These are phyloP conservation scores for Samia ricini DNA, from an alignment of 1,140 invertebrate genomes.

Conservation along the genomic window DNA sequence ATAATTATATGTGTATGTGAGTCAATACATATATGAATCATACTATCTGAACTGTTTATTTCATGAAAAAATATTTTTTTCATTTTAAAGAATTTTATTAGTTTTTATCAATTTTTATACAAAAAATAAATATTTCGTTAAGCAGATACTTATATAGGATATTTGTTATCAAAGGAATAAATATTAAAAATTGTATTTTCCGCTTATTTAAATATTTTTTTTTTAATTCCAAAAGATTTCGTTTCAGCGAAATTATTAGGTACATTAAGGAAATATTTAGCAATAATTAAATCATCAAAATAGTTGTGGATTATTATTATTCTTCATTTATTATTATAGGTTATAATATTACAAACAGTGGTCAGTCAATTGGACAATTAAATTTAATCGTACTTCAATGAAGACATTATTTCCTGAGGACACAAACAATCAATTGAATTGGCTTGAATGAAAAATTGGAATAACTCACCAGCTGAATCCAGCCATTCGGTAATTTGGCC, in stretches of 20 bases:
- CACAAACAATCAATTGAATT: constrained; percentile 28
- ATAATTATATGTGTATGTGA: too few species aligned
- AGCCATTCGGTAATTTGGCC: constrained; percentile 76
- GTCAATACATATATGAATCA: too few species aligned
- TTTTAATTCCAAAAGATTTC: too few species aligned
- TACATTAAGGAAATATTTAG: not conserved
- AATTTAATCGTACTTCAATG: constrained; percentile 48
- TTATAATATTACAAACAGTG: constrained; percentile 7
- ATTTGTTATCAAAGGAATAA: too few species aligned
- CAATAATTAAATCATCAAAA: not conserved
- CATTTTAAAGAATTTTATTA: too few species aligned
- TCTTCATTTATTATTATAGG: not conserved
- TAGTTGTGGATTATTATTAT: not conserved
- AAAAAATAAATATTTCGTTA: too few species aligned
- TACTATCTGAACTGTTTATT: too few species aligned
- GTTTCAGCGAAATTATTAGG: not conserved
- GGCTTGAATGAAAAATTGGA: constrained; percentile 3
- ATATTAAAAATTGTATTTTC: too few species aligned
- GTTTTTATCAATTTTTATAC: too few species aligned
- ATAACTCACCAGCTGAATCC: constrained; percentile 73
- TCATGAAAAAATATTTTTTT: too few species aligned
- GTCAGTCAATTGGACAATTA: constrained; percentile 48
- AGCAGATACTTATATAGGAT: too few species aligned
- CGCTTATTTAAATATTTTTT: too few species aligned
- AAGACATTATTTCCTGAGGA: constrained; percentile 32